These are phyloP conservation scores for Hucho hucho DNA, from an alignment of 2,113 vertebrate species.

Conservation along the genomic window DNA sequence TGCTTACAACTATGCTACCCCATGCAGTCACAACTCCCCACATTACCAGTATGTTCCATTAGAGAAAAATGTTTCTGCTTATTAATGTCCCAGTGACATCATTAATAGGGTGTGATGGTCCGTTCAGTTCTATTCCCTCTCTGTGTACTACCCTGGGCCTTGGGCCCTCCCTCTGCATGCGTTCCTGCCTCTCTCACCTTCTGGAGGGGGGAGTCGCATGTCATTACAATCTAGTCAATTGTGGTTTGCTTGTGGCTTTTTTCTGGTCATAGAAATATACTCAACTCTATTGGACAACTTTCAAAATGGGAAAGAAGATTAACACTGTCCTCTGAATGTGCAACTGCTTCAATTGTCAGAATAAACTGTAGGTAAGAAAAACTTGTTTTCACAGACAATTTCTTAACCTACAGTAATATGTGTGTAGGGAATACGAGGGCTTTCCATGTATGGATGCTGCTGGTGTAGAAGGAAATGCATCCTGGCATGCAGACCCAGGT, in stretches of 20 bases:
- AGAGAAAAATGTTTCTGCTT: constrained; percentile 44
- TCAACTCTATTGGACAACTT: neutral
- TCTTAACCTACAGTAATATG: no score
- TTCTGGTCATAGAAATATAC: neutral
- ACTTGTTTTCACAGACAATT: no score
- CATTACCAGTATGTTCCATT: constrained; percentile 35
- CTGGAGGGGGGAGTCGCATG: constrained; percentile 9
- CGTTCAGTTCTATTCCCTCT: constrained; percentile 57
- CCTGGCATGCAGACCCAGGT: constrained; percentile 29
- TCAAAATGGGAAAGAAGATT: neutral
- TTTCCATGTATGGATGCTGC: constrained; percentile 3
- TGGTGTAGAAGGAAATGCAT: constrained; percentile 11
- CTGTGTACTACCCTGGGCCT: constrained; percentile 46
- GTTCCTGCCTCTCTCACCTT: constrained; percentile 40
- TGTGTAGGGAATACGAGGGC: neutral
- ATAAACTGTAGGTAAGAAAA: neutral
- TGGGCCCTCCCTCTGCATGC: constrained; percentile 31
- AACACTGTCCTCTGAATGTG: neutral
- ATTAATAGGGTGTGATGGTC: constrained; percentile 72
- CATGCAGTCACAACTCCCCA: constrained; percentile 27
- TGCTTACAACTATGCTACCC: constrained; percentile 10
- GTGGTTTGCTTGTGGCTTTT: neutral
- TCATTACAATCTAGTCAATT: constrained; percentile 42
- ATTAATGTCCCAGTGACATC: constrained; percentile 63
- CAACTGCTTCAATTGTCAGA: neutral